Evolutionary conservation across 2,888 invertebrate species (phyloP).

Genomic region (Chrysolina haemoptera): DNA sequence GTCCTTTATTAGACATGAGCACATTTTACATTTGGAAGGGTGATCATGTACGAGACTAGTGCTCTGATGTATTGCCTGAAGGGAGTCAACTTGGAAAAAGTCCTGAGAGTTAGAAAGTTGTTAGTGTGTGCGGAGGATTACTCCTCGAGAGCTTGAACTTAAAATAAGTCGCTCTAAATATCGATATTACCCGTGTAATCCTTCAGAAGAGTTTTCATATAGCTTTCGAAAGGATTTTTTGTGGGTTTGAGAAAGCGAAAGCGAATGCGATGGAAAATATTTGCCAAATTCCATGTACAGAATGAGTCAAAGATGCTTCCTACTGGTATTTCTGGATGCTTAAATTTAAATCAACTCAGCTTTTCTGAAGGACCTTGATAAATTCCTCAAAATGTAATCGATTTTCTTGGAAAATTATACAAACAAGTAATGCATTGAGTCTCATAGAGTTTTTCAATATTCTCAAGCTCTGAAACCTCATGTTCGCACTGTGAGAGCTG

Average conservation of each 20-base stretch:
- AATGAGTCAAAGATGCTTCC: background rate
- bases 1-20: background rate
- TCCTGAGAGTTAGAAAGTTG: conserved; percentile 21
- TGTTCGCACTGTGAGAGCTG: too few species aligned
- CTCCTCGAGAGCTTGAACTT: conserved; percentile 28
- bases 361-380: too few species aligned
- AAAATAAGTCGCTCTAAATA: conserved; percentile 25
- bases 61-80: conserved; percentile 32
- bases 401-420: too few species aligned
- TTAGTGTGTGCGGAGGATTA: conserved; percentile 30
- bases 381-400: too few species aligned
- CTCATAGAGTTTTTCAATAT: too few species aligned
- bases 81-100: conserved; percentile 29
- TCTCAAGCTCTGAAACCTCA: too few species aligned
- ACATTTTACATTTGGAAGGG: background rate
- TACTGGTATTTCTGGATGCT: background rate
- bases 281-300: background rate
- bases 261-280: background rate
- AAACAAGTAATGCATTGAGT: too few species aligned
- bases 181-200: conserved; percentile 12
- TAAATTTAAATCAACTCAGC: too few species aligned
- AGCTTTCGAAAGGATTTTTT: background rate
- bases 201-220: background rate
- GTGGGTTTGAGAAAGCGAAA: background rate
- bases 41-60: conserved; percentile 29